These are phyloP conservation scores for Amphiprion percula DNA, from an alignment of 2,113 vertebrate species.

Conservation along the genomic window DNA sequence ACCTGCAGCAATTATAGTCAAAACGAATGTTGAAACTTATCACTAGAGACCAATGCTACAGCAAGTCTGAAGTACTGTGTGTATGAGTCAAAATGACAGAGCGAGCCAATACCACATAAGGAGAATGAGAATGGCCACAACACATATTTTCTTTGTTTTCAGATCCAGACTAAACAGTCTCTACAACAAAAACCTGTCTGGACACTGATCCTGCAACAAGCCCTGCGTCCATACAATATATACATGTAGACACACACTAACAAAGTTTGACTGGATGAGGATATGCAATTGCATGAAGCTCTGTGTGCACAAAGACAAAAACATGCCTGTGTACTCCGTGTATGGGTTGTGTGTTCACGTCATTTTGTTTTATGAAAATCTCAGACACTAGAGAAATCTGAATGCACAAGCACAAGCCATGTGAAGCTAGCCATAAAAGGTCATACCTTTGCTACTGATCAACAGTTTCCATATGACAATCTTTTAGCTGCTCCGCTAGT, in stretches of 20 bases:
- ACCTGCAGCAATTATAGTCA: background rate
- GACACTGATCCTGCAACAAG: background rate
- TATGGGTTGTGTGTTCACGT: background rate
- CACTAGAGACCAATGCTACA: background rate
- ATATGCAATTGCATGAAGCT: background rate
- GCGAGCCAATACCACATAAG: conserved; percentile 11
- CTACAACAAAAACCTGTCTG: background rate
- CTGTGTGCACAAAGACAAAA: background rate
- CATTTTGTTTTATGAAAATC: background rate
- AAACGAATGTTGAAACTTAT: background rate
- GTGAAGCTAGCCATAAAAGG: background rate
- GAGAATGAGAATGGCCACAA: conserved; percentile 1
- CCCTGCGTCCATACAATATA: background rate
- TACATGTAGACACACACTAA: background rate
- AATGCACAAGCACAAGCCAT: background rate
- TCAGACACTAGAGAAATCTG: background rate
- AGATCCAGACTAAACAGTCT: conserved; percentile 11
- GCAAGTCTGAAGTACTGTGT: conserved; percentile 15
- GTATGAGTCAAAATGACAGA: conserved; percentile 23
- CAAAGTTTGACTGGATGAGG: background rate
- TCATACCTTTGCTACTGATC: background rate
- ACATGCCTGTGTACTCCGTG: background rate
- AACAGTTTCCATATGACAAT: background rate
- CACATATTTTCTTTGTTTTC: conserved; percentile 29
- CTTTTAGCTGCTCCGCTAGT: background rate